Conservation (phyloP, 2,113 vertebrate genomes). For the Xerus inauris region DNA sequence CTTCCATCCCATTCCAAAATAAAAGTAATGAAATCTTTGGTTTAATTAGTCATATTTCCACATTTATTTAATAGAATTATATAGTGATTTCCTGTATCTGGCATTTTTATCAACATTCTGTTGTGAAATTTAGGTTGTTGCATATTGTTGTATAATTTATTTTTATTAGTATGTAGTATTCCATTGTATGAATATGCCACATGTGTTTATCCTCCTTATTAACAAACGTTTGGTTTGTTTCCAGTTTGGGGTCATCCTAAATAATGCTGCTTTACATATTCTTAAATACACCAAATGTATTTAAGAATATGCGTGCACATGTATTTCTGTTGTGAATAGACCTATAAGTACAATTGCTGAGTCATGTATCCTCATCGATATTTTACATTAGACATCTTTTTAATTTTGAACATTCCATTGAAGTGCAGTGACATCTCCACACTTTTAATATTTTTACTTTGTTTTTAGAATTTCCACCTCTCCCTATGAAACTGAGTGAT, state of each 20-base stretch:
- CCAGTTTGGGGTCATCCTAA: neutral
- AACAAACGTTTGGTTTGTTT: neutral
- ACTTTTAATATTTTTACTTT: neutral
- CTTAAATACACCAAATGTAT: no score
- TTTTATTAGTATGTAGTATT: neutral
- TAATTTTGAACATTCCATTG: neutral
- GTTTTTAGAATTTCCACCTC: neutral
- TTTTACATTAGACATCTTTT: neutral
- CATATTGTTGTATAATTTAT: neutral
- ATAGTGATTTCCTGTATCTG: neutral
- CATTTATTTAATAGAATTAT: conserved; percentile 7
- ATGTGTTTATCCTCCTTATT: neutral
- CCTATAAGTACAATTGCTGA: neutral
- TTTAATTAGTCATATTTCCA: neutral
- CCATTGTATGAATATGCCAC: neutral
- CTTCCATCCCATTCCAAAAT: neutral
- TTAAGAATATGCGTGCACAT: no score
- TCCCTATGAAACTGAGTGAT: neutral
- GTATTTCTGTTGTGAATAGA: neutral
- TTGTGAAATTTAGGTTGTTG: neutral
- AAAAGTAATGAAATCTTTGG: neutral
- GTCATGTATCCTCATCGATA: neutral
- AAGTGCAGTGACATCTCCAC: neutral
- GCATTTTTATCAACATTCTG: neutral
- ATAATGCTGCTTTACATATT: neutral